phyloP scores from a whole-genome alignment of 2,113 vertebrate species.

The Ceuthmochares aereus region DNA sequence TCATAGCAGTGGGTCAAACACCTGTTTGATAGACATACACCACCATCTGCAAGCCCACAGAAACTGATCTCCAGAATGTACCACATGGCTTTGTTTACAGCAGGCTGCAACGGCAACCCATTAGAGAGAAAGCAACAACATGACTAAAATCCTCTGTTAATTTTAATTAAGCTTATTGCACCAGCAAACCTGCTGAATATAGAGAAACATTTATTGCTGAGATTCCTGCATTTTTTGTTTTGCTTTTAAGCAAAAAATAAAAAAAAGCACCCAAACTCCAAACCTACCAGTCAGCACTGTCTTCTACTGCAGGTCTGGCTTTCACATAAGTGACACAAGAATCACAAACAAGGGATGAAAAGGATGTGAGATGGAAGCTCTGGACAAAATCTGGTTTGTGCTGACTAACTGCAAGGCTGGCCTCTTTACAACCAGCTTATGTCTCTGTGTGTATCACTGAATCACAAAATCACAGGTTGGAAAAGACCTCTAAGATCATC shows the following conservation, averaged over 20 bases:
- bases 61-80: neutral
- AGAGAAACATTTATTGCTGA: neutral
- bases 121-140: neutral
- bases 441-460: neutral
- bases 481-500: too few species aligned
- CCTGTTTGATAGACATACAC: neutral
- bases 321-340: neutral
- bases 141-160: slow-evolving; percentile 9
- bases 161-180: neutral
- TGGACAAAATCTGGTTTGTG: neutral
- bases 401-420: neutral
- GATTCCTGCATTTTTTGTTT: neutral
- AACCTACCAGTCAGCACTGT: neutral
- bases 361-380: neutral
- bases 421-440: neutral
- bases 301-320: neutral
- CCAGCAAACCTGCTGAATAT: neutral
- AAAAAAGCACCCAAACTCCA: neutral
- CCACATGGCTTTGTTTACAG: neutral
- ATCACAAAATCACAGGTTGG: too few species aligned
- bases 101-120: neutral
- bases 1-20: neutral
- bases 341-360: neutral
- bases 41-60: neutral
- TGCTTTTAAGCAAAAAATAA: neutral